phyloP scores from a whole-genome alignment of 2,888 invertebrate genomes.

The Trachelus iudaicus region DNA sequence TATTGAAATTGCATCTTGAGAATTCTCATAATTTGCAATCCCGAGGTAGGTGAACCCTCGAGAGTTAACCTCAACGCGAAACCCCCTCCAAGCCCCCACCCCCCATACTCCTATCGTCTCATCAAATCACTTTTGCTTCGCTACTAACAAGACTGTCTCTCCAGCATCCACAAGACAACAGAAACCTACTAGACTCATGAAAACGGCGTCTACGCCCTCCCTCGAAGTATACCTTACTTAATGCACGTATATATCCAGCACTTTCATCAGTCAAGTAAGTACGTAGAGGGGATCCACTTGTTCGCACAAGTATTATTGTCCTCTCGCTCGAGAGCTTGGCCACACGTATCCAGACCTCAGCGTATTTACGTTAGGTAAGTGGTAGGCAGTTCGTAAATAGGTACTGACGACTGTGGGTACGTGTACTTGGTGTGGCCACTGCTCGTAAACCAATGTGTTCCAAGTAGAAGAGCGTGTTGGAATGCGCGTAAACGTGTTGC shows the following conservation, averaged over 20 bases:
- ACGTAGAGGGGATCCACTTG: background rate
- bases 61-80: background rate
- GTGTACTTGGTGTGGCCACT: background rate
- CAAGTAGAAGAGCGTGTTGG: conserved; percentile 1
- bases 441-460: background rate
- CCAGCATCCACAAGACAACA: background rate
- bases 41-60: background rate
- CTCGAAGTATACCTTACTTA: background rate
- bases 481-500: conserved; percentile 1
- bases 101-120: background rate
- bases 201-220: background rate
- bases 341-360: background rate
- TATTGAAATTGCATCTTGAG: background rate
- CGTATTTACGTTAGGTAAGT: background rate
- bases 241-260: background rate
- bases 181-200: background rate
- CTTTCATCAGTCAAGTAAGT: background rate
- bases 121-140: background rate
- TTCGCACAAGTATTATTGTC: background rate
- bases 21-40: background rate
- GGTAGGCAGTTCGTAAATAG: background rate
- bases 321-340: background rate
- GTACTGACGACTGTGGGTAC: background rate
- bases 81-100: background rate
- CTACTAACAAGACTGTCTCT: background rate